Evolutionary conservation across 2,888 invertebrate genomes (phyloP).

Genomic region (Drosophila helvetica): DNA sequence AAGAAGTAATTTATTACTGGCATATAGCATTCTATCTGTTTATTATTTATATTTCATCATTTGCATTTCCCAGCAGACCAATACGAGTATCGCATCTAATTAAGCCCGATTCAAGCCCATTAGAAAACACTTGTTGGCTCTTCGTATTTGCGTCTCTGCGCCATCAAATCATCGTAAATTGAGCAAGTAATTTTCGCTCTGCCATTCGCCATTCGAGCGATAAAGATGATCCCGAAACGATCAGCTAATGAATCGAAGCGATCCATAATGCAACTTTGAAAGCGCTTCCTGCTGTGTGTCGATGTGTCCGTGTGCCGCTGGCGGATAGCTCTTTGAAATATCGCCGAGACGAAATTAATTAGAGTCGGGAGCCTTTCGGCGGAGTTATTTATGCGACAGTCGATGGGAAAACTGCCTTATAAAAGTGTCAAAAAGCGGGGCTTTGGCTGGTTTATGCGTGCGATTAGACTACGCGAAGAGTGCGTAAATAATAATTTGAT

Average conservation of each 20-base stretch:
- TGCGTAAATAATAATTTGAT: constrained; percentile 72
- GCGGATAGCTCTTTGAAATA: constrained; percentile 42
- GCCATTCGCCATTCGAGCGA: not conserved
- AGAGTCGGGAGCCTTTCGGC: constrained; percentile 68
- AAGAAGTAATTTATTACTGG: too few relatives aligned
- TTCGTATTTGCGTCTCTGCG: not conserved
- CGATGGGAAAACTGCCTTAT: constrained; percentile 71
- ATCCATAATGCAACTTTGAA: constrained; percentile 25
- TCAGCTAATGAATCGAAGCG: constrained; percentile 43
- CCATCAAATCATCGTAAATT: constrained; percentile 23
- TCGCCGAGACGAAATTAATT: constrained; percentile 54
- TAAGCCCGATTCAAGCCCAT: not conserved
- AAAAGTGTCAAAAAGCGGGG: constrained; percentile 77
- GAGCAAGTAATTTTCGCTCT: constrained; percentile 16
- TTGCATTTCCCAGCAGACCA: not conserved
- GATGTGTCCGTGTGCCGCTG: constrained; percentile 18
- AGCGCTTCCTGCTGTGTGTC: constrained; percentile 35
- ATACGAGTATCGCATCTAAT: not conserved
- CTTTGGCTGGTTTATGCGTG: constrained; percentile 65
- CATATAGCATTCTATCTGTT: not conserved
- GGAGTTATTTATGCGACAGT: constrained; percentile 77
- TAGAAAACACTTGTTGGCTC: not conserved
- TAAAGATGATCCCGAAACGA: constrained; percentile 19
- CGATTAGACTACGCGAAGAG: constrained; percentile 53
- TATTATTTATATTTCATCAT: not conserved